Evolutionary conservation across 2,888 invertebrate genomes (phyloP).

Genomic region (Drosophila pseudotalamancana): DNA sequence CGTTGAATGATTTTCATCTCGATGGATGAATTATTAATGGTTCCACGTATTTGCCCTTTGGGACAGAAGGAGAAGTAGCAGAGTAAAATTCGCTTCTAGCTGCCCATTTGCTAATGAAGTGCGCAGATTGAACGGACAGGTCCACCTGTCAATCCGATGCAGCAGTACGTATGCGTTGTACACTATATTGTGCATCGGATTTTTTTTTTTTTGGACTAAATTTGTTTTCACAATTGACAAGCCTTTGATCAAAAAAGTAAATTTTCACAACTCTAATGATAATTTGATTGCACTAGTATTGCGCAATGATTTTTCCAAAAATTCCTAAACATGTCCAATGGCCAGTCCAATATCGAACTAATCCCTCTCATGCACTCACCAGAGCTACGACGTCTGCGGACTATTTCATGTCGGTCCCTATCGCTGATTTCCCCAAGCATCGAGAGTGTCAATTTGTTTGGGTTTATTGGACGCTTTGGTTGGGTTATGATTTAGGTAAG

Average conservation of each 20-base stretch:
- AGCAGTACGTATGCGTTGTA: constrained; percentile 26
- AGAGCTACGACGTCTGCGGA: constrained; percentile 8
- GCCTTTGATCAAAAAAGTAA: constrained; percentile 35
- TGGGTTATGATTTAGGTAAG: constrained; percentile 72
- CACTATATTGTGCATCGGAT: constrained; percentile 24
- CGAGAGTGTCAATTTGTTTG: constrained; percentile 72
- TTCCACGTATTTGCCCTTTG: constrained; percentile 5
- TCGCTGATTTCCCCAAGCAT: constrained; percentile 71
- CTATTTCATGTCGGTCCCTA: constrained; percentile 53
- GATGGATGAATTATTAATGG: constrained; percentile 41
- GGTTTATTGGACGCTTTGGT: constrained; percentile 47
- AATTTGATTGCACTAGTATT: constrained; percentile 46
- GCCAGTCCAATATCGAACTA: neutral
- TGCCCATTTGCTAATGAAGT: constrained; percentile 40
- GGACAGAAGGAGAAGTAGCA: neutral
- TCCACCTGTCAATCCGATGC: neutral
- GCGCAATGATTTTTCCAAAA: constrained; percentile 7
- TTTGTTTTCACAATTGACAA: constrained; percentile 4
- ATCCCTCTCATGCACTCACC: neutral
- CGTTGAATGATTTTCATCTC: constrained; percentile 17
- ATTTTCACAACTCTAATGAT: constrained; percentile 13
- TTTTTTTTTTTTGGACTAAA: constrained; percentile 6
- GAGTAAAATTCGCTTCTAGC: constrained; percentile 8
- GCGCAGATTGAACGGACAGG: constrained; percentile 15
- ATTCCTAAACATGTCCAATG: constrained; percentile 3